Percentiles rank a stretch among this genome's conserved stretches.
Evolutionary conservation across 2,797 vertebrate species (phyloP).

Genomic region (Champsocephalus esox): DNA sequence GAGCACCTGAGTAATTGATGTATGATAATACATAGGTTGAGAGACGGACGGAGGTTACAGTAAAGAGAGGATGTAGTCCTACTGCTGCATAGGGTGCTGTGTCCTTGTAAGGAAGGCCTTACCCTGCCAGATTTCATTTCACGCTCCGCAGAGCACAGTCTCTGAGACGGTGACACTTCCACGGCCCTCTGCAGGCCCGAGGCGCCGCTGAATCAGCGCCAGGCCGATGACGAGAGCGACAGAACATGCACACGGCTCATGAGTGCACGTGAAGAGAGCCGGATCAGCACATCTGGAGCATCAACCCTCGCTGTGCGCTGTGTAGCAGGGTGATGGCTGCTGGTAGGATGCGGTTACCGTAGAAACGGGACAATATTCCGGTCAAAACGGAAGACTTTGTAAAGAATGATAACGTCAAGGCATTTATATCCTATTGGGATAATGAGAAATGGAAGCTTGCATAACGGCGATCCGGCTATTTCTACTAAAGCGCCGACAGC

Average conservation of each 20-base stretch:
- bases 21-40: background rate
- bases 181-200: conserved; percentile 84
- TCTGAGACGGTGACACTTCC: conserved; percentile 89
- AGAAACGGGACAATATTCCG: no score
- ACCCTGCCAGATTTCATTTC: conserved; percentile 93
- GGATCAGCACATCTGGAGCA: conserved; percentile 21
- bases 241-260: conserved; percentile 30
- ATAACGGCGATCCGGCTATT: no score
- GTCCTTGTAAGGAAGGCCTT: conserved; percentile 82
- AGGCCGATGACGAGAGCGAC: conserved; percentile 42
- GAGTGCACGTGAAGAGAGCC: conserved; percentile 20
- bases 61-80: conserved; percentile 72
- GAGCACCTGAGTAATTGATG: conserved; percentile 61
- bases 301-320: conserved; percentile 16
- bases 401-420: no score
- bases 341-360: no score
- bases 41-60: no score
- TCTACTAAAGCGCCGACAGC: no score
- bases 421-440: no score
- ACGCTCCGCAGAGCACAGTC: conserved; percentile 90
- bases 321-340: no score
- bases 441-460: no score
- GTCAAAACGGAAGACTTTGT: no score
- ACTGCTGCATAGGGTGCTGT: conserved; percentile 63
- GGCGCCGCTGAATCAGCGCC: conserved; percentile 85